These are phyloP conservation scores for Mayetiola destructor DNA, from an alignment of 2,888 invertebrate genomes.

Conservation along the genomic window DNA sequence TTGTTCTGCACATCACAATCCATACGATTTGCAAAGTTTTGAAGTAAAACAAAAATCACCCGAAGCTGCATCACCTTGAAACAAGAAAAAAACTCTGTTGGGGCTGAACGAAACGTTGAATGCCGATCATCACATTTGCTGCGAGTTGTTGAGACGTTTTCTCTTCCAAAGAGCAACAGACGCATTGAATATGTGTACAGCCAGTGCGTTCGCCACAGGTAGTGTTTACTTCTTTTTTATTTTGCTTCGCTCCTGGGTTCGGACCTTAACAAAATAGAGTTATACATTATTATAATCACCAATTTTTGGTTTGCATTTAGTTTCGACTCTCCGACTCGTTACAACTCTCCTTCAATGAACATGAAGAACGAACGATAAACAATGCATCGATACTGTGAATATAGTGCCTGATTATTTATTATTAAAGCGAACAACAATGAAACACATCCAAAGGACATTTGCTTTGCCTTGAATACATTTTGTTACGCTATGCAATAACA, in stretches of 20 bases:
- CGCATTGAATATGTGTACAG: not conserved
- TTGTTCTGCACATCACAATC: not conserved
- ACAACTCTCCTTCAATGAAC: too few species aligned
- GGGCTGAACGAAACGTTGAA: not conserved
- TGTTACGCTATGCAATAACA: too few species aligned
- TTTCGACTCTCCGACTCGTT: not conserved
- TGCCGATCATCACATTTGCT: too few species aligned
- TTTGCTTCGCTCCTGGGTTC: not conserved
- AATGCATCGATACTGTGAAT: conserved; percentile 12
- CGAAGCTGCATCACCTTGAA: not conserved
- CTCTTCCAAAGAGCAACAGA: not conserved
- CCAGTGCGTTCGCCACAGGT: conserved; percentile 4
- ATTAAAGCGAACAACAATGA: conserved; percentile 3
- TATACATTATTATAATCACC: not conserved
- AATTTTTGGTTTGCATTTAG: not conserved
- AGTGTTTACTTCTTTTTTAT: not conserved
- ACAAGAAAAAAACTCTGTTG: not conserved
- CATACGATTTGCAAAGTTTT: not conserved
- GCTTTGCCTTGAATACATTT: too few species aligned
- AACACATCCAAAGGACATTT: conserved; percentile 11
- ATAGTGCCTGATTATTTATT: too few species aligned
- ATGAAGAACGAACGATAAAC: too few species aligned
- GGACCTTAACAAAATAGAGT: not conserved
- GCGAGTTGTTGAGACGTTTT: too few species aligned
- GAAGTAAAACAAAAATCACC: not conserved